These are phyloP conservation scores for Zoanthus sociatus DNA, from an alignment of 92 coral and sea anemone species.

Conservation along the genomic window DNA sequence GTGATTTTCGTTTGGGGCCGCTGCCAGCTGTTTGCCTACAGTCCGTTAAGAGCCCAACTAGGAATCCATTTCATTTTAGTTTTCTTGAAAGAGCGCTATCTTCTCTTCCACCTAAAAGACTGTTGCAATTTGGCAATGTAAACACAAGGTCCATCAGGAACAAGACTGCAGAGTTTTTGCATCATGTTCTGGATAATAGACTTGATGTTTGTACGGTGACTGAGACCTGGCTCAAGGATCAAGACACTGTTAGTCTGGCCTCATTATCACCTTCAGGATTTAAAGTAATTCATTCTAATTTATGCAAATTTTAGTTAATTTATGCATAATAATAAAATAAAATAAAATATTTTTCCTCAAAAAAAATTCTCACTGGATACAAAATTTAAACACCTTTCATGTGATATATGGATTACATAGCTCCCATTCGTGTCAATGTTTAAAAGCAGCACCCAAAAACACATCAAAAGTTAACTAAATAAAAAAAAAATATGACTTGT, in stretches of 20 bases:
- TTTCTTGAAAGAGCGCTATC: constrained; percentile 32
- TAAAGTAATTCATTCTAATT: no score
- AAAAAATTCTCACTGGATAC: no score
- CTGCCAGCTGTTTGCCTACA: constrained; percentile 26
- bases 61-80: constrained; percentile 27
- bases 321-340: no score
- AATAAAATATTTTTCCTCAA: no score
- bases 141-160: constrained; percentile 35
- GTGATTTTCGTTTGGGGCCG: constrained; percentile 26
- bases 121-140: constrained; percentile 26
- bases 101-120: constrained; percentile 29
- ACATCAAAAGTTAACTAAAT: no score
- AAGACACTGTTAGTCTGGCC: constrained; percentile 27
- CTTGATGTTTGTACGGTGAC: constrained; percentile 33
- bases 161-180: constrained; percentile 23
- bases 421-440: no score
- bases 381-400: no score
- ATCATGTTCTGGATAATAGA: constrained; percentile 29
- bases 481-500: no score
- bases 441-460: no score
- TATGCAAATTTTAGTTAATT: no score
- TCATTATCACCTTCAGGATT: constrained; percentile 22
- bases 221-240: constrained; percentile 34
- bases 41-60: constrained; percentile 30
- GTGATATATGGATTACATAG: no score